phyloP scores from a whole-genome alignment of 2,797 vertebrate genomes.

The Phaenicophaeus curvirostris region DNA sequence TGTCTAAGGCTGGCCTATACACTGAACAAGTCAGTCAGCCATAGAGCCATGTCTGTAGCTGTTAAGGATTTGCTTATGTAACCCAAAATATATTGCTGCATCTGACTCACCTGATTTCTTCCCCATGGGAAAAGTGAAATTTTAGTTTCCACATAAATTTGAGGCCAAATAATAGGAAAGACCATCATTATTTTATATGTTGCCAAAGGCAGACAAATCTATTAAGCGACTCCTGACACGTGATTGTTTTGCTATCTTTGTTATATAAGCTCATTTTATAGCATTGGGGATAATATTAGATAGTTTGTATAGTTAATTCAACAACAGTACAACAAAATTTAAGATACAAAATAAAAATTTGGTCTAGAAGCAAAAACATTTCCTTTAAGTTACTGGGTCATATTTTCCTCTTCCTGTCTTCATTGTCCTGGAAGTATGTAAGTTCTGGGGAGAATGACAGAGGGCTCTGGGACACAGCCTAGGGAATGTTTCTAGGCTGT shows the following conservation, averaged over 20 bases:
- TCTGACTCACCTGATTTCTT: not conserved
- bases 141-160: not conserved
- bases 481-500: too few relatives aligned
- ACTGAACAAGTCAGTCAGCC: not conserved
- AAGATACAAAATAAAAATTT: not conserved
- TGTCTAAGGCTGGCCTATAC: constrained; percentile 50
- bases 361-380: not conserved
- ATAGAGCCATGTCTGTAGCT: not conserved
- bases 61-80: not conserved
- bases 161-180: not conserved
- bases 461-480: too few relatives aligned
- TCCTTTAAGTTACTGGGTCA: not conserved
- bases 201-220: not conserved
- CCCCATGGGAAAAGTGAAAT: not conserved
- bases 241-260: not conserved
- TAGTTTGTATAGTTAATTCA: not conserved
- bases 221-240: not conserved
- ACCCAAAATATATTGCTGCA: not conserved
- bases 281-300: not conserved
- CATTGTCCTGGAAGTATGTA: not conserved
- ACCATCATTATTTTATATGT: not conserved
- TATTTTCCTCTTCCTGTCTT: not conserved
- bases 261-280: not conserved
- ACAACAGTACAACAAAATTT: not conserved
- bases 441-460: too few relatives aligned